Evolutionary conservation across 2,797 vertebrate genomes (phyloP), one percentile per base, ranked within the genome.

Genomic region (Gobio occitaniae): DNA sequence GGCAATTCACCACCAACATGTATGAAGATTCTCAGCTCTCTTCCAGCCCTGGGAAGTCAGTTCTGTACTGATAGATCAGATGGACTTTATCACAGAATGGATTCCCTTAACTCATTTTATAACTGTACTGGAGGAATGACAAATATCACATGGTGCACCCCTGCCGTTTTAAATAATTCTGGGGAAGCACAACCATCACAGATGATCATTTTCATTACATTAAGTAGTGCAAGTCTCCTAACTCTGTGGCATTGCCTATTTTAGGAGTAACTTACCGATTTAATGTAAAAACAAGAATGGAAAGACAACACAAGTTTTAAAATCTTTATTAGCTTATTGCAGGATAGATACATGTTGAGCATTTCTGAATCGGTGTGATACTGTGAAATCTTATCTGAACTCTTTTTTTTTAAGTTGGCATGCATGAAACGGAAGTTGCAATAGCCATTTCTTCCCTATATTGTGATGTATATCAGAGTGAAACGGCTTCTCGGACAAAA

Each of bases 41-140:
- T 83, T 17, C 69, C 75, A 16, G 41, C 50, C 19, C 88, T 87
- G 7, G 72, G 8, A 44, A 87, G 76, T 72, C 74, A 59, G 59
- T 92, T 93, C 87, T 94, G 93, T 81, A 36, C 63, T 13, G 50
- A 9, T 72, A 91, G 85, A 87, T 82, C 8, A 2, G 89, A 94
- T 17, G 91, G 92, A 50, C 63, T 89, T 12, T 94, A 93, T 63
- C 17, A 48, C 5, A 85, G 54, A 71, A 54, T 80, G 11, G 32
- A 84, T 17, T 47, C 83, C 0, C 63, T 85, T 6, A 83, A 81
- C 77, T 81, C 65, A 0, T 89, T 90, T 75, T 93, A 92, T 71
- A 87, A 59, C 41, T 93, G 93, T 78, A 50, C 79, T 17, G 79
- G 69, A 47, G 83, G 88, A 44, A 84, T 71, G 17, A 92, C 88